These are phyloP conservation scores for Drosophila yooni DNA, from an alignment of 2,888 invertebrate species.

Conservation along the genomic window DNA sequence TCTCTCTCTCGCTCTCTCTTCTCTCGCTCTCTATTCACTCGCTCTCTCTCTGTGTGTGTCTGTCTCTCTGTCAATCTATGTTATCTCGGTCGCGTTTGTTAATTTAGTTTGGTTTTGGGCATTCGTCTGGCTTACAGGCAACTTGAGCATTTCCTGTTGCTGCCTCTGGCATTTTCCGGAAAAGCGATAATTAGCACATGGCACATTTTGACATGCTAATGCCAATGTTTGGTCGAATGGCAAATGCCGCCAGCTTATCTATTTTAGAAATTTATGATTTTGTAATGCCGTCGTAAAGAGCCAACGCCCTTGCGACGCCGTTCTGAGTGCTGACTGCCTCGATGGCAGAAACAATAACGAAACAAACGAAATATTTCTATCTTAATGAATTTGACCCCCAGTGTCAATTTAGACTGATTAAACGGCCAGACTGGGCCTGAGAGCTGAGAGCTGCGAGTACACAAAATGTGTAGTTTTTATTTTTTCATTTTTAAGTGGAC, in stretches of 20 bases:
- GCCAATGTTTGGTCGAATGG: slow-evolving; percentile 27
- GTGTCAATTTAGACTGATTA: slow-evolving; percentile 84
- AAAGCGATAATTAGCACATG: slow-evolving; percentile 47
- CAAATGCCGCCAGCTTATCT: slow-evolving; percentile 55
- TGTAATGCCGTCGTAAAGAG: slow-evolving; percentile 31
- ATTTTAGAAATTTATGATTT: slow-evolving; percentile 50
- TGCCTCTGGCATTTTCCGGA: slow-evolving; percentile 33
- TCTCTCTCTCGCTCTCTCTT: neutral
- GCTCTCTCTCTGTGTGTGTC: neutral
- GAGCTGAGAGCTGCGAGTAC: slow-evolving; percentile 4
- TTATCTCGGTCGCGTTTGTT: slow-evolving; percentile 44
- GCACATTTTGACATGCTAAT: slow-evolving; percentile 21
- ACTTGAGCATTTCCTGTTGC: slow-evolving; percentile 46
- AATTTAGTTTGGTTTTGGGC: slow-evolving; percentile 28
- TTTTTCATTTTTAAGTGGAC: slow-evolving; percentile 24
- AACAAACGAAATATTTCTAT: slow-evolving; percentile 69
- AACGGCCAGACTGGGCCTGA: slow-evolving; percentile 65
- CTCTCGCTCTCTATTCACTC: neutral
- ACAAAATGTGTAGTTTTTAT: slow-evolving; percentile 13
- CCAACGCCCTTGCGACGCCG: slow-evolving; percentile 51
- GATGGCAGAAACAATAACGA: slow-evolving; percentile 56
- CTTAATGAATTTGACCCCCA: slow-evolving; percentile 84
- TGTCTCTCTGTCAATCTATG: slow-evolving; percentile 4
- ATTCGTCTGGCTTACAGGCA: slow-evolving; percentile 15
- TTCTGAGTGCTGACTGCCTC: slow-evolving; percentile 19